phyloP scores from a whole-genome alignment of 2,797 vertebrate species.

The Mionectes olivaceus region DNA sequence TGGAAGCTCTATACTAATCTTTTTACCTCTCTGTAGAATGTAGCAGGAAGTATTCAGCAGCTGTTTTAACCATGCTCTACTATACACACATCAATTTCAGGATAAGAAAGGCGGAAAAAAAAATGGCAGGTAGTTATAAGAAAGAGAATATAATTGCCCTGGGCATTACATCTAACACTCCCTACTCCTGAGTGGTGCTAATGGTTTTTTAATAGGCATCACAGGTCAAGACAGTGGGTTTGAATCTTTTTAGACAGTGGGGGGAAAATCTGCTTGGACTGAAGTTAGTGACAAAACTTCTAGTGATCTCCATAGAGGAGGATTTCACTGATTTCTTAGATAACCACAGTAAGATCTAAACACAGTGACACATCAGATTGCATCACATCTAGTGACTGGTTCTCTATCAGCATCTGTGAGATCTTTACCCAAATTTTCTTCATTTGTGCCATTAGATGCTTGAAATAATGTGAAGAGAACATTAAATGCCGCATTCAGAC shows the following conservation, averaged over 20 bases:
- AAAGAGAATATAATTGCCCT: slow-evolving; percentile 27
- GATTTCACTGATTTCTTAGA: not conserved
- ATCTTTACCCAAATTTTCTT: not conserved
- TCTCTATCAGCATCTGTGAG: not conserved
- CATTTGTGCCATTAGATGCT: not conserved
- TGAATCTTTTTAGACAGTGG: not conserved
- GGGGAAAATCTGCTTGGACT: not conserved
- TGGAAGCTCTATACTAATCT: slow-evolving; percentile 45
- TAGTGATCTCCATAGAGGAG: not conserved
- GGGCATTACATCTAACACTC: slow-evolving; percentile 7
- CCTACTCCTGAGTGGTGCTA: slow-evolving; percentile 17
- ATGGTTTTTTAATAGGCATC: slow-evolving; percentile 53
- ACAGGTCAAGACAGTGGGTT: slow-evolving; percentile 5
- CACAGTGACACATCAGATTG: not conserved
- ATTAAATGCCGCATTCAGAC: not conserved
- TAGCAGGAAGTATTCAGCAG: slow-evolving; percentile 14
- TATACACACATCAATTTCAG: not conserved
- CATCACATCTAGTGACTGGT: not conserved
- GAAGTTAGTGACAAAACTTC: not conserved
- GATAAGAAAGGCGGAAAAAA: not conserved
- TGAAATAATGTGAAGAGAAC: not conserved
- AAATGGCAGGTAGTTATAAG: not conserved
- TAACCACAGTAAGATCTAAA: not conserved
- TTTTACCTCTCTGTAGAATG: slow-evolving; percentile 30
- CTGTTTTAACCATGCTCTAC: not conserved